Base-by-base conservation (phyloP, 35 echinoderm and acorn worm species). In the Heliocidaris erythrogramma region DNA sequence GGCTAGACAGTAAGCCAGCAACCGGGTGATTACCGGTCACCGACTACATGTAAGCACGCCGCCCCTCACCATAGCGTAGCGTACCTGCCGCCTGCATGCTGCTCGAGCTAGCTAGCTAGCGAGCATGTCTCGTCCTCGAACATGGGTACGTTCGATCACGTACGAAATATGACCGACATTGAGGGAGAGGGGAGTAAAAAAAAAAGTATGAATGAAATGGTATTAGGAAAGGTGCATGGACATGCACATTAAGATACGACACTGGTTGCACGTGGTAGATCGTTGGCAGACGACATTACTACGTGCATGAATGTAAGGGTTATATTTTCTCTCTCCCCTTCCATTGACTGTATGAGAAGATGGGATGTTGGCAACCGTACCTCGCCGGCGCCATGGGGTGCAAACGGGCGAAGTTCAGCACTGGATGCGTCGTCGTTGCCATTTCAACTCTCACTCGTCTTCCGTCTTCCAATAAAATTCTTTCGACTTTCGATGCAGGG, bases 341-440 rank as follows among this genome's bases (percentile, higher is more conserved):
- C 65, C 21, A 78, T n/a, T n/a, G 65, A 89, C 31, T 78, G 65
- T 18, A 84, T 89, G 87, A 47, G 87, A 48, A 89, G 47, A 92
- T 10, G 49, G 48, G 91, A 92, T 48, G 14, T 92, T 92, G 91
- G 91, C 91, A 92, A 59, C 47, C 16, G 91, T 92, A 92, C 91
- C 91, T 92, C 50, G 91, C 91, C 91, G 91, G 91, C 91, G 91
- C 91, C 91, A 92, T 48, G 91, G 91, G 91, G 91, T 92, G 91
- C 47, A 92, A 48, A 50, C 47, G 91, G 91, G 91, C 50, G 91
- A 92, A 92, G 50, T 92, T 59, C 91, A 92, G 27, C 91, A 92
- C 29, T 30, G 47, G 50, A 48, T 92, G 91, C 91, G 91, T 52
- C 31, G 86, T 89, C 86, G 91, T 52, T 18, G 91, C 48, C 91